These are phyloP conservation scores for Heliconius cydno DNA, from an alignment of 2,888 invertebrate genomes.

Conservation along the genomic window DNA sequence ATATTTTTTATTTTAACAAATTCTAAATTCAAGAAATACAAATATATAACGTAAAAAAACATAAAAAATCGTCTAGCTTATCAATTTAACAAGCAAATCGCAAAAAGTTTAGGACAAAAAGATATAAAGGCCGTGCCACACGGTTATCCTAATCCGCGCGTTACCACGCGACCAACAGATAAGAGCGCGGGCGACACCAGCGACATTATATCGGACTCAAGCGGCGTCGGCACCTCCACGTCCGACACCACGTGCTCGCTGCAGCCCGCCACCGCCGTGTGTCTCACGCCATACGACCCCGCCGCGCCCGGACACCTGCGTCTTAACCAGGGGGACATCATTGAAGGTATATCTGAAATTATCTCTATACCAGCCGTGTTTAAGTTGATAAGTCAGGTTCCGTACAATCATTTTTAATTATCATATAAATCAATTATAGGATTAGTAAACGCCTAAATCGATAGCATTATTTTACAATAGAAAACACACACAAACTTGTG, in stretches of 20 bases:
- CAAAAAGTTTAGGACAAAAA: conserved; percentile 14
- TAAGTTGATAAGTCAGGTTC: neutral
- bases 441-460: too few species aligned
- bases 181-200: conserved; percentile 95
- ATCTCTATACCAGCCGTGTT: neutral
- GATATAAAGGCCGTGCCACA: conserved; percentile 9
- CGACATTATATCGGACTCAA: conserved; percentile 96
- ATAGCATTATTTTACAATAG: too few species aligned
- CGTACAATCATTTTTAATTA: too few species aligned
- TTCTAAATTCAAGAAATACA: neutral
- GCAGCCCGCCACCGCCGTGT: conserved; percentile 90
- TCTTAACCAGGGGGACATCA: conserved; percentile 94
- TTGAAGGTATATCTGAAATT: conserved; percentile 87
- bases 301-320: conserved; percentile 90
- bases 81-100: neutral
- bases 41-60: neutral
- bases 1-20: neutral
- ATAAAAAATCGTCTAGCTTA: neutral
- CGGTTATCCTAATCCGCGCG: conserved; percentile 38
- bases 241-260: conserved; percentile 92
- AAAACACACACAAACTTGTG: too few species aligned
- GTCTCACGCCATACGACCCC: conserved; percentile 90
- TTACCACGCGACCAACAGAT: conserved; percentile 85
- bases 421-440: too few species aligned
- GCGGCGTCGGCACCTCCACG: conserved; percentile 94